Percentiles rank a stretch among this genome's conserved stretches.
These are phyloP conservation scores for Stenurella melanura DNA, from an alignment of 2,888 invertebrate genomes.

Conservation along the genomic window DNA sequence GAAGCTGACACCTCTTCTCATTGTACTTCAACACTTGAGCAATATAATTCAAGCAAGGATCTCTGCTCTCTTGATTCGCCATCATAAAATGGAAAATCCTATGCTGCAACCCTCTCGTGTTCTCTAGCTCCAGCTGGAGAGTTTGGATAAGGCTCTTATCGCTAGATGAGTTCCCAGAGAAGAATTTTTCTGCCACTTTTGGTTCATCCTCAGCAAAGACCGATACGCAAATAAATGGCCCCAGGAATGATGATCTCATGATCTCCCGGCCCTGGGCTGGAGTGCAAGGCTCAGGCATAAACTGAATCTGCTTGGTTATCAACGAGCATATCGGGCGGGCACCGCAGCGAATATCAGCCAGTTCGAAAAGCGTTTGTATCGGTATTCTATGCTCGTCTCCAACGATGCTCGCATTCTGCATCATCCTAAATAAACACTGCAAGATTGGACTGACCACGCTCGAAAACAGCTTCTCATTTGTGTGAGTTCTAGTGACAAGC, in stretches of 20 bases:
- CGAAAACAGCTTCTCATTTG: conserved; percentile 77
- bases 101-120: conserved; percentile 84
- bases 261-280: conserved; percentile 90
- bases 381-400: conserved; percentile 81
- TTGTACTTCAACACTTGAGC: conserved; percentile 86
- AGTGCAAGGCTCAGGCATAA: conserved; percentile 83
- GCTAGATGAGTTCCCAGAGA: conserved; percentile 76
- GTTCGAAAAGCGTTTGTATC: conserved; percentile 78
- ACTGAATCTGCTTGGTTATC: conserved; percentile 80
- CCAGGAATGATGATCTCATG: conserved; percentile 88
- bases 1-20: conserved; percentile 88
- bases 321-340: conserved; percentile 84
- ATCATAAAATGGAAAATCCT: conserved; percentile 89
- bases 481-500: conserved; percentile 72
- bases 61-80: conserved; percentile 87
- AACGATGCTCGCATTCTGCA: conserved; percentile 82
- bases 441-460: conserved; percentile 81
- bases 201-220: conserved; percentile 96
- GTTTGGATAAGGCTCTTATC: conserved; percentile 83
- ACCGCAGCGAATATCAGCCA: conserved; percentile 86
- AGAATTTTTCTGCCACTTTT: conserved; percentile 73
- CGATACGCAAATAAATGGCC: conserved; percentile 93
- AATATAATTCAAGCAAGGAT: conserved; percentile 86
- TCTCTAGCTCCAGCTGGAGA: conserved; percentile 87
- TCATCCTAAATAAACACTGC: conserved; percentile 81